These are phyloP conservation scores for Poliocrania exsul DNA, from an alignment of 2,797 vertebrate species.

Conservation along the genomic window DNA sequence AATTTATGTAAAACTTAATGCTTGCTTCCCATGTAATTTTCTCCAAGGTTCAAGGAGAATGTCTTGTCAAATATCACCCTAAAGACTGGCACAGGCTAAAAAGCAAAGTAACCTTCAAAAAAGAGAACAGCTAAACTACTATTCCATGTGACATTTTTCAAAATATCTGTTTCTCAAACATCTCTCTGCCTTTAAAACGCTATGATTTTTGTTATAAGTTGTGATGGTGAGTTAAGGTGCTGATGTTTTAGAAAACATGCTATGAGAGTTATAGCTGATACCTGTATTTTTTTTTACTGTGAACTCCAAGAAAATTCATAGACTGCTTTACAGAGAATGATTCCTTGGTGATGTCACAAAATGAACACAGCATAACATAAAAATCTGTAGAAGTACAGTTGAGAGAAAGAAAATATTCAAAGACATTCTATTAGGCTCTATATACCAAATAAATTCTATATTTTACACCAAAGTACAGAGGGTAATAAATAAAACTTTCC, in stretches of 20 bases:
- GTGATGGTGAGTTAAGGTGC: not conserved
- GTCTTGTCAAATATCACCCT: not conserved
- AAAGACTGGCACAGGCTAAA: not conserved
- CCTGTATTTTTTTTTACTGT: not conserved
- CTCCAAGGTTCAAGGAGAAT: not conserved
- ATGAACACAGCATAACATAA: not conserved
- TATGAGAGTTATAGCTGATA: not conserved
- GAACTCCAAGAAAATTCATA: not conserved
- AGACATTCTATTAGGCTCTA: not conserved
- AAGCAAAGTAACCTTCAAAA: not conserved
- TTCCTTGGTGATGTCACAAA: not conserved
- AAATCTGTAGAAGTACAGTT: not conserved
- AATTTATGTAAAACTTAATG: slow-evolving; percentile 1
- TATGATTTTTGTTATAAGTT: not conserved
- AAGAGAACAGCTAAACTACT: not conserved
- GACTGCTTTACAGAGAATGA: not conserved
- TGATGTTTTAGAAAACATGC: not conserved
- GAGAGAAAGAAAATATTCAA: not conserved
- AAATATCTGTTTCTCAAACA: not conserved
- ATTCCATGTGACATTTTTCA: not conserved
- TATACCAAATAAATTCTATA: not conserved
- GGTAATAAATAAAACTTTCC: not conserved
- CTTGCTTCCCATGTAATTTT: not conserved
- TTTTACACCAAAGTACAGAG: not conserved
- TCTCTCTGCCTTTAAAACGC: not conserved